Percentiles rank a stretch among this genome's conserved stretches.
Evolutionary conservation across 1,140 invertebrate genomes (phyloP).

Genomic region (Hermatobates lingyangjiaoensis): DNA sequence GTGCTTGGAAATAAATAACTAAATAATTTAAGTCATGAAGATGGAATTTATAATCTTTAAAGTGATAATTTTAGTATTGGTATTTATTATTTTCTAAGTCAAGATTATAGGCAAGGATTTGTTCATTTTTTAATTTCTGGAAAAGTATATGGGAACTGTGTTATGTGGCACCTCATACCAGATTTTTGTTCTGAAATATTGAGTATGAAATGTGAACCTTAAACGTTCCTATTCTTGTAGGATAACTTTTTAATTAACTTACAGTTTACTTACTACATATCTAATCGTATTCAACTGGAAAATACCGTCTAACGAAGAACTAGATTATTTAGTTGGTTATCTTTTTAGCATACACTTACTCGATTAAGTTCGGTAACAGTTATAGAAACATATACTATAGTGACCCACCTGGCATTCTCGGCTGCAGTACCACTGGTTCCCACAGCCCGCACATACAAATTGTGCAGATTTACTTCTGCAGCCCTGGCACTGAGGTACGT

Average conservation of each 20-base stretch:
- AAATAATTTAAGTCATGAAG: too few relatives aligned
- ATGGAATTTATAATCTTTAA: too few relatives aligned
- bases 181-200: too few relatives aligned
- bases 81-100: too few relatives aligned
- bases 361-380: not conserved
- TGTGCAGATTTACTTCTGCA: constrained; percentile 55
- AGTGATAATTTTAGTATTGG: too few relatives aligned
- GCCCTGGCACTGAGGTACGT: constrained; percentile 50
- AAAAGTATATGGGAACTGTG: too few relatives aligned
- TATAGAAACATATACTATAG: not conserved
- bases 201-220: not conserved
- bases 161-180: too few relatives aligned
- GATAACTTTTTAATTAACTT: not conserved
- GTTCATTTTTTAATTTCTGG: too few relatives aligned
- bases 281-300: not conserved
- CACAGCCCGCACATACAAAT: constrained; percentile 69
- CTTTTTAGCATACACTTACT: not conserved
- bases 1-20: too few relatives aligned
- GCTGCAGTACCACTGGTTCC: constrained; percentile 79
- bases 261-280: not conserved
- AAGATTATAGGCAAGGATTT: too few relatives aligned
- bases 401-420: constrained; percentile 59
- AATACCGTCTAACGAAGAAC: not conserved
- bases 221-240: not conserved
- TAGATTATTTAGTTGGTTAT: not conserved